phyloP scores from a whole-genome alignment of 2,797 vertebrate genomes.

The Takifugu ocellatus region DNA sequence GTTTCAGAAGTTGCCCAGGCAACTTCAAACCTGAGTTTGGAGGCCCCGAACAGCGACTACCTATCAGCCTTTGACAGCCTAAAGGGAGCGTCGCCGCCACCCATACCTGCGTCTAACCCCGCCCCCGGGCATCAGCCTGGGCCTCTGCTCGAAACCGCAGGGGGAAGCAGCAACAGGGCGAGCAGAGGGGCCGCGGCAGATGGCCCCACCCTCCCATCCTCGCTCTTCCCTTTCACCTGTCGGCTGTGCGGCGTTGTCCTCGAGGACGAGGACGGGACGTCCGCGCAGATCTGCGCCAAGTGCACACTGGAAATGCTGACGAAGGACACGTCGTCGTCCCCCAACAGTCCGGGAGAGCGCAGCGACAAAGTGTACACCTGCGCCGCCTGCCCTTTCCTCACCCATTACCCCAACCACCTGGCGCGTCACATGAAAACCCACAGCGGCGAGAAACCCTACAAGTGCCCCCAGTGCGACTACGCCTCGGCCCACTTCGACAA shows the following conservation, averaged over 20 bases:
- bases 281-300: constrained; percentile 85
- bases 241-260: constrained; percentile 87
- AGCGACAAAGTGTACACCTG: constrained; percentile 90
- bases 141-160: constrained; percentile 41
- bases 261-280: constrained; percentile 86
- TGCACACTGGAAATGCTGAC: constrained; percentile 87
- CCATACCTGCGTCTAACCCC: constrained; percentile 52
- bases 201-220: constrained; percentile 71
- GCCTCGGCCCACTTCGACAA: constrained; percentile 96
- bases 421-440: constrained; percentile 98
- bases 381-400: constrained; percentile 89
- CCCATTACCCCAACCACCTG: constrained; percentile 96
- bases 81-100: constrained; percentile 65
- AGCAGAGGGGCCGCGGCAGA: constrained; percentile 45
- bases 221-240: constrained; percentile 89
- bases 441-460: constrained; percentile 95
- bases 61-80: constrained; percentile 78
- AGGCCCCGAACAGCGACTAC: constrained; percentile 74
- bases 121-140: constrained; percentile 57
- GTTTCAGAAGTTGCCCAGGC: constrained; percentile 68
- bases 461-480: constrained; percentile 91
- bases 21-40: constrained; percentile 74
- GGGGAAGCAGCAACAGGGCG: constrained; percentile 28
- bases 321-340: constrained; percentile 68
- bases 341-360: constrained; percentile 73